These are phyloP conservation scores for Ailuropoda melanoleuca DNA, from an alignment of 2,113 vertebrate species.

Conservation along the genomic window DNA sequence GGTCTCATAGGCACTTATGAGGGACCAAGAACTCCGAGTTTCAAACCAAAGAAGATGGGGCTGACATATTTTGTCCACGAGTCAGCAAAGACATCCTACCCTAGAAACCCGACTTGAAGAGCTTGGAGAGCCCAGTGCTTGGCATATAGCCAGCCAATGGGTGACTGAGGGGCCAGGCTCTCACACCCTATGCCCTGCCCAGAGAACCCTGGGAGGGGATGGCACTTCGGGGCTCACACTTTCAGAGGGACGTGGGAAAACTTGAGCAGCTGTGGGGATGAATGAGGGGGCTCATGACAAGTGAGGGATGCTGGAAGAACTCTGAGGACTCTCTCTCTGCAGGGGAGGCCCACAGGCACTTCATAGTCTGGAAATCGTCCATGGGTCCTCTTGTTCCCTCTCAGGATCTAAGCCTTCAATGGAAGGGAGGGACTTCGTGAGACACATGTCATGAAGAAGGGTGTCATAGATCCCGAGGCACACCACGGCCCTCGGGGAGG, in stretches of 20 bases:
- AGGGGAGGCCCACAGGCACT: background rate
- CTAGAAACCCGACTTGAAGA: background rate
- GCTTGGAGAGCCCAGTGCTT: fast-evolving
- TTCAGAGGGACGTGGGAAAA: background rate
- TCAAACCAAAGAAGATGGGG: background rate
- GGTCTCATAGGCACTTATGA: background rate
- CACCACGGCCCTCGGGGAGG: fast-evolving
- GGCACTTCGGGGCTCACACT: background rate
- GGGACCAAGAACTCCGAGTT: background rate
- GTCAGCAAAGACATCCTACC: background rate
- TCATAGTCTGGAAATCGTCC: background rate
- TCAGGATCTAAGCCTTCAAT: background rate
- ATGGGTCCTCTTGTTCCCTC: background rate
- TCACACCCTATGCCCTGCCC: background rate
- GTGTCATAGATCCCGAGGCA: fast-evolving
- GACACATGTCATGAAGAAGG: fast-evolving
- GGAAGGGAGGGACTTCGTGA: background rate
- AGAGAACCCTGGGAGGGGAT: background rate
- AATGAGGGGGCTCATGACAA: background rate
- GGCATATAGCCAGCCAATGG: background rate
- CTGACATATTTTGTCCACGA: too few relatives aligned
- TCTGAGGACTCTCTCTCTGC: background rate
- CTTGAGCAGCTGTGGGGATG: fast-evolving
- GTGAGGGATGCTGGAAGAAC: too few relatives aligned
- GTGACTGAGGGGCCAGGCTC: fast-evolving